These are phyloP conservation scores for Nipponia nippon DNA, from an alignment of 2,113 vertebrate genomes.

Conservation along the genomic window DNA sequence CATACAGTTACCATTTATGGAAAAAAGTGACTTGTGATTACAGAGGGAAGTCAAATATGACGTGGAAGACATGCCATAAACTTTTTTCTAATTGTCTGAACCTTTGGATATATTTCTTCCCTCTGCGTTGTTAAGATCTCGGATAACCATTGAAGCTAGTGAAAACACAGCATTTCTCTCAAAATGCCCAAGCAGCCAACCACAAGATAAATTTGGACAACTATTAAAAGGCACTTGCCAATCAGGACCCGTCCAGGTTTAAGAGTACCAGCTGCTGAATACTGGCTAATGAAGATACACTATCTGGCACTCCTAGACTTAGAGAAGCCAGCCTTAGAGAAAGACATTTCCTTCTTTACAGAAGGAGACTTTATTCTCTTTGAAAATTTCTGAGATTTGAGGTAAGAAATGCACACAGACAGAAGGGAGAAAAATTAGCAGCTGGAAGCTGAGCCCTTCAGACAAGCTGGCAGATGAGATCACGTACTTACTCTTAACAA, in stretches of 20 bases:
- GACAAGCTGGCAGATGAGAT: background rate
- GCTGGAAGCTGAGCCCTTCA: background rate
- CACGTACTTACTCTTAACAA: background rate
- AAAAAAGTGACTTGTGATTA: background rate
- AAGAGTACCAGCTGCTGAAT: background rate
- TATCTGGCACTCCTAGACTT: background rate
- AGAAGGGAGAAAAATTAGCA: background rate
- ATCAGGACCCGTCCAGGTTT: background rate
- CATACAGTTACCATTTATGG: background rate
- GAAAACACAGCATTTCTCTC: background rate
- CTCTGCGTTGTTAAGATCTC: background rate
- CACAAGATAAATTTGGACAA: background rate
- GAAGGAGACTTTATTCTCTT: background rate
- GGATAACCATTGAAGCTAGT: background rate
- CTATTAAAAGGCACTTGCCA: background rate
- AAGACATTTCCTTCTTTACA: background rate
- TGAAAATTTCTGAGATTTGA: background rate
- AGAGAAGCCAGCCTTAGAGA: background rate
- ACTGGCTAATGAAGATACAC: background rate
- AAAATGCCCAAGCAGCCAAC: background rate
- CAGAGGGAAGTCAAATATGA: background rate
- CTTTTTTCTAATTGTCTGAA: background rate
- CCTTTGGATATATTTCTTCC: background rate
- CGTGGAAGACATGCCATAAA: accelerated
- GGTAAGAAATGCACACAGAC: background rate